Percentiles rank a stretch among this genome's conserved stretches.
These are phyloP conservation scores for Siniperca scherzeri DNA, from an alignment of 2,797 vertebrate genomes.

Conservation along the genomic window DNA sequence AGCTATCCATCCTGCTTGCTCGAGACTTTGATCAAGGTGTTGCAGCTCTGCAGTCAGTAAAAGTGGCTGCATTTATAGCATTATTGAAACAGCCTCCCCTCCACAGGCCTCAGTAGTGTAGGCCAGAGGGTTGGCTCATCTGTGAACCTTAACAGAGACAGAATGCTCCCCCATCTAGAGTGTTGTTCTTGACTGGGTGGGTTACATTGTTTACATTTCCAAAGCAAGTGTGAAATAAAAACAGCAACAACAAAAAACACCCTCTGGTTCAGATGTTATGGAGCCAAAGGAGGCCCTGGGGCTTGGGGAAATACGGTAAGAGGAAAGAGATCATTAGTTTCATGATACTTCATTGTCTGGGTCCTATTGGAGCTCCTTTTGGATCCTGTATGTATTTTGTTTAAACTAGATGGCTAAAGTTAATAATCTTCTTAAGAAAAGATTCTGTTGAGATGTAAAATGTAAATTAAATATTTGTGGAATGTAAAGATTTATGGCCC, in stretches of 20 bases:
- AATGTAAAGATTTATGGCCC: slow-evolving; percentile 64
- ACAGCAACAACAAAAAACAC: neutral
- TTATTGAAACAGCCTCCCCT: slow-evolving; percentile 39
- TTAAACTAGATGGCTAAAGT: neutral
- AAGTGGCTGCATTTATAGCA: slow-evolving; percentile 14
- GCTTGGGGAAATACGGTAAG: slow-evolving; percentile 48
- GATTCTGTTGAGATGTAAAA: neutral
- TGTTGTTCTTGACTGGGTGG: slow-evolving; percentile 60
- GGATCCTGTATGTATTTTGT: neutral
- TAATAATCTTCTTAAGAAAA: slow-evolving; percentile 1
- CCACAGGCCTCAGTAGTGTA: slow-evolving; percentile 62
- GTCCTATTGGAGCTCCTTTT: slow-evolving; percentile 1
- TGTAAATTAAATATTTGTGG: slow-evolving; percentile 48
- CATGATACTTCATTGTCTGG: slow-evolving; percentile 8
- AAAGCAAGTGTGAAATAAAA: too few relatives aligned
- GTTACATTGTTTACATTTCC: slow-evolving; percentile 3
- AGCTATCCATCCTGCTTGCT: slow-evolving; percentile 16
- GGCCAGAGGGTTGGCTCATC: slow-evolving; percentile 61
- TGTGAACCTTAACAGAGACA: slow-evolving; percentile 42
- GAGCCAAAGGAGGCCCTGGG: slow-evolving; percentile 67
- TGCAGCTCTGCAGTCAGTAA: slow-evolving; percentile 18
- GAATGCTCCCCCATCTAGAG: slow-evolving; percentile 40
- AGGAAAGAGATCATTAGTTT: slow-evolving; percentile 20
- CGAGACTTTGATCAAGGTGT: slow-evolving; percentile 55
- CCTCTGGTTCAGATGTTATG: slow-evolving; percentile 38